phyloP scores from a whole-genome alignment of 2,113 vertebrate genomes.

The Pangasianodon gigas region DNA sequence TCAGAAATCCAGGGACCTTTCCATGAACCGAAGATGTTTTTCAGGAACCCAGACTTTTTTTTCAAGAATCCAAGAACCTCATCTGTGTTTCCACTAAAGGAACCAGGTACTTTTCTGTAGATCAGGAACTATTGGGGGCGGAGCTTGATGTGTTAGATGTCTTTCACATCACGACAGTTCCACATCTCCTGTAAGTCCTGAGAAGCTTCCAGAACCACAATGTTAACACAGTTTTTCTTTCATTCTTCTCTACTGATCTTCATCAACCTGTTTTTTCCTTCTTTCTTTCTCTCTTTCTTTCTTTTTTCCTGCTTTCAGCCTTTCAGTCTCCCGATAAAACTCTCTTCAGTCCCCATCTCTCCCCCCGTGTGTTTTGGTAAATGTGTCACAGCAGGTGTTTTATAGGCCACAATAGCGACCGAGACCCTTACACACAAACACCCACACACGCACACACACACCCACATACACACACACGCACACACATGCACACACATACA shows the following conservation, averaged over 20 bases:
- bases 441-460: slow-evolving; percentile 22
- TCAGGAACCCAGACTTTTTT: neutral
- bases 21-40: neutral
- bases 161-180: neutral
- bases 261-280: neutral
- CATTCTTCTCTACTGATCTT: neutral
- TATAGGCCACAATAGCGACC: slow-evolving; percentile 48
- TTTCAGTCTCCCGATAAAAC: slow-evolving; percentile 42
- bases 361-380: slow-evolving; percentile 48
- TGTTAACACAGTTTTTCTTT: neutral
- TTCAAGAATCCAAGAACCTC: neutral
- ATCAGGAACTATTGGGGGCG: neutral
- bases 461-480: slow-evolving; percentile 1
- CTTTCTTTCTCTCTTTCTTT: slow-evolving; percentile 47
- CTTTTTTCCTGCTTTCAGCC: neutral
- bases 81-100: neutral
- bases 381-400: slow-evolving; percentile 51
- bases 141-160: neutral
- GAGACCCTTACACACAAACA: slow-evolving; percentile 33
- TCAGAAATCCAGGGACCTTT: neutral
- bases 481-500: slow-evolving; percentile 38
- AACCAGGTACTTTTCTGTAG: neutral
- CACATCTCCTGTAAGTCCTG: neutral
- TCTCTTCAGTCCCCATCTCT: slow-evolving; percentile 11
- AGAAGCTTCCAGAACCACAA: neutral